Percentiles rank a stretch among this genome's conserved stretches.
These are phyloP conservation scores for Archilochus colubris DNA, from an alignment of 2,113 vertebrate species.

Conservation along the genomic window DNA sequence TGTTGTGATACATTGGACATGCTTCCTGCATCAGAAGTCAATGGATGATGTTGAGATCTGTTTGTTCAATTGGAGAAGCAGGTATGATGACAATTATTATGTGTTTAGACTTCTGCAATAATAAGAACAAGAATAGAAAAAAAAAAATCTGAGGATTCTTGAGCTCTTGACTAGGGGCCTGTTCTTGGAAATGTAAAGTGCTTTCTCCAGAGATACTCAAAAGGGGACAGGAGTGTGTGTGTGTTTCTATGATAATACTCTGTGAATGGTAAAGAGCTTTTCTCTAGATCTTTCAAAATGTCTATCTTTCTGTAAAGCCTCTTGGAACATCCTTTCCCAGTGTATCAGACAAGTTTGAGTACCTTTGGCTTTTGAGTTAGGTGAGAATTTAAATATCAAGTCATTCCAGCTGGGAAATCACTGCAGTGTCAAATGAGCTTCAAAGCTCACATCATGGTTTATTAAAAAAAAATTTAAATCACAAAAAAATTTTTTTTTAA, in stretches of 20 bases:
- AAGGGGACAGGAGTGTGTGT: not conserved
- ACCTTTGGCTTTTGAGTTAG: not conserved
- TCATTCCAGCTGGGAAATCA: not conserved
- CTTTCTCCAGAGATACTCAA: not conserved
- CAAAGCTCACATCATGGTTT: not conserved
- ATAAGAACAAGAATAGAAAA: not conserved
- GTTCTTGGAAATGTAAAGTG: not conserved
- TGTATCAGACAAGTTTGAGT: not conserved
- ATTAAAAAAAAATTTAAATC: not conserved
- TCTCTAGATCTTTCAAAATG: not conserved
- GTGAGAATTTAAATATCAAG: not conserved
- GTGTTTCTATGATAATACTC: not conserved
- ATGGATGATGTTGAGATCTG: constrained; percentile 48
- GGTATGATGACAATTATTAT: constrained; percentile 7
- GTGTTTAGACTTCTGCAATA: constrained; percentile 4
- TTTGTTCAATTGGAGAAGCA: constrained; percentile 55
- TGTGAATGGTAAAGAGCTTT: not conserved
- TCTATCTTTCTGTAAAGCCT: not conserved
- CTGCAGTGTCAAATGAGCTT: not conserved
- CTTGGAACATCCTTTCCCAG: not conserved
- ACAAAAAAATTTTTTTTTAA: not conserved
- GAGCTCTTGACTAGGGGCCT: not conserved
- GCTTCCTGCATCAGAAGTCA: constrained; percentile 44
- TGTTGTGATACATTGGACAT: constrained; percentile 45
- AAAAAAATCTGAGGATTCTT: not conserved